Percentiles rank a stretch among this genome's conserved stretches.
Conservation (phyloP, 2,888 invertebrate species). For the Phortica magna region DNA sequence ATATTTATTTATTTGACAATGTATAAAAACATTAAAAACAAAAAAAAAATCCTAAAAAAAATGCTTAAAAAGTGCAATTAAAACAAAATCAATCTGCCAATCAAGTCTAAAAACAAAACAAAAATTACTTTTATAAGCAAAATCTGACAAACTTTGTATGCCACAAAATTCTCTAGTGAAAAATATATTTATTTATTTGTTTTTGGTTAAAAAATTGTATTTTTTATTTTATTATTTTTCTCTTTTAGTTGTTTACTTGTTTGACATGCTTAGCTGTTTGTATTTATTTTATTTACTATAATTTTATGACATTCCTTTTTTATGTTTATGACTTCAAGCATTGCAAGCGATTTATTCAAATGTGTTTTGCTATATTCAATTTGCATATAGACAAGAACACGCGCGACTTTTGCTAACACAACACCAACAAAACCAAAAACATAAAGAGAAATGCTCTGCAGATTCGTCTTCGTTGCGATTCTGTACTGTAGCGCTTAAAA, state of each 20-base stretch:
- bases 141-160: background rate
- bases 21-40: background rate
- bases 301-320: background rate
- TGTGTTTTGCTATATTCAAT: background rate
- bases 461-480: background rate
- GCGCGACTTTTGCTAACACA: too few relatives aligned
- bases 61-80: background rate
- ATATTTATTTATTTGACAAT: conserved; percentile 31
- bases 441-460: background rate
- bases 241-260: background rate
- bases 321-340: too few relatives aligned
- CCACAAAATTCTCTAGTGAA: background rate
- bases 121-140: background rate
- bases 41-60: background rate
- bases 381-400: background rate
- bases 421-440: too few relatives aligned
- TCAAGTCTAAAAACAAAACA: background rate
- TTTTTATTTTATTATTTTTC: background rate
- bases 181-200: conserved; percentile 16
- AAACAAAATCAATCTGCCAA: background rate
- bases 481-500: background rate
- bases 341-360: background rate
- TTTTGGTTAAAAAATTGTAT: background rate
- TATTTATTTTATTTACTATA: background rate
- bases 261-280: background rate